phyloP scores from a whole-genome alignment of 2,113 vertebrate genomes.

The Hippotragus niger region DNA sequence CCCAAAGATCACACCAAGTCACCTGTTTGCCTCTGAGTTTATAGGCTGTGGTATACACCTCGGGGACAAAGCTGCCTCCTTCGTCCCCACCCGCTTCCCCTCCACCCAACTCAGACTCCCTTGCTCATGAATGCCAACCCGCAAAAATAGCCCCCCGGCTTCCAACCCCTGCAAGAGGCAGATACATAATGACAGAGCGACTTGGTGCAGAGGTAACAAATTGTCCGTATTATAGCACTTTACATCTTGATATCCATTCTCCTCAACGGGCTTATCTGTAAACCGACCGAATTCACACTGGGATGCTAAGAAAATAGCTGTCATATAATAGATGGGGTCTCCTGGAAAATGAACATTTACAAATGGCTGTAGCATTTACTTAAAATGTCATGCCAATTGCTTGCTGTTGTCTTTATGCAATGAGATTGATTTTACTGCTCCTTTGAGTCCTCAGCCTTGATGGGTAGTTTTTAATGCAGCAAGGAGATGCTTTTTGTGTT shows the following conservation, averaged over 20 bases:
- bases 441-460: conserved; percentile 72
- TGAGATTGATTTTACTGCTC: conserved; percentile 77
- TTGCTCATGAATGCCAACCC: neutral
- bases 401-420: conserved; percentile 78
- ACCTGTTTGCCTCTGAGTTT: neutral
- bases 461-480: conserved; percentile 75
- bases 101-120: neutral
- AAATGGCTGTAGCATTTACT: conserved; percentile 82
- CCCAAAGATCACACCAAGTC: neutral
- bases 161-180: conserved; percentile 20
- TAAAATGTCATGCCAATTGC: conserved; percentile 79
- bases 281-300: conserved; percentile 72
- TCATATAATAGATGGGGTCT: conserved; percentile 78
- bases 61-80: neutral
- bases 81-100: neutral
- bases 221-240: conserved; percentile 76
- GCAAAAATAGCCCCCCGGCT: neutral
- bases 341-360: conserved; percentile 75
- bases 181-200: conserved; percentile 53
- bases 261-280: conserved; percentile 77
- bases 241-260: conserved; percentile 76
- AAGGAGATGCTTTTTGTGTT: conserved; percentile 59
- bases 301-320: conserved; percentile 78
- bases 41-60: neutral
- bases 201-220: conserved; percentile 67